phyloP scores from a whole-genome alignment of 2,888 invertebrate species.

The Chymomyza procnemis region DNA sequence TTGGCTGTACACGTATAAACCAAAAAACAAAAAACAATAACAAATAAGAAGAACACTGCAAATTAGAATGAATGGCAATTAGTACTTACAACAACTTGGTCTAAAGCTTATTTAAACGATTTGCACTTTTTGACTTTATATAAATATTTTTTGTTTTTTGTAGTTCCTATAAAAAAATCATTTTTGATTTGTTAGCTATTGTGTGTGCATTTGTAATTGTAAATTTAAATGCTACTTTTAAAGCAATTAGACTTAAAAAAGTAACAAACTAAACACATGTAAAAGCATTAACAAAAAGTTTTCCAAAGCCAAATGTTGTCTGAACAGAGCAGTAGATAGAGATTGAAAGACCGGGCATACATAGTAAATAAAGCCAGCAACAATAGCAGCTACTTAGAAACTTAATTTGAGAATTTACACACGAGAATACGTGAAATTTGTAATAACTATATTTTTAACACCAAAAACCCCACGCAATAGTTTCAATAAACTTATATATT shows the following conservation, averaged over 20 bases:
- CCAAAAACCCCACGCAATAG: not conserved
- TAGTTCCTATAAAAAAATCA: not conserved
- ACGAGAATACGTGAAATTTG: too few species aligned
- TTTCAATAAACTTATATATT: not conserved
- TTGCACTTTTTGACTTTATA: not conserved
- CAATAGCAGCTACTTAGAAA: not conserved
- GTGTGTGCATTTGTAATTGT: constrained; percentile 51
- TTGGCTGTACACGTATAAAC: not conserved
- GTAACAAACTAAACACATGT: too few species aligned
- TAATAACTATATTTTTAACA: not conserved
- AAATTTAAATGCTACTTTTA: not conserved
- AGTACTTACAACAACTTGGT: not conserved
- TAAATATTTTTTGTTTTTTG: not conserved
- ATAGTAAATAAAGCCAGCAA: not conserved
- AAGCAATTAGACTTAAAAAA: too few species aligned
- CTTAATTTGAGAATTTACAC: too few species aligned
- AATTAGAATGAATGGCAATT: not conserved
- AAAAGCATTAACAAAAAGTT: not conserved
- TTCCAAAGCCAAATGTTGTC: not conserved
- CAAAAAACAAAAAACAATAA: too few species aligned
- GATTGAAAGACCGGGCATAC: not conserved
- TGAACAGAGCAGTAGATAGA: not conserved
- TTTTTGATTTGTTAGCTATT: constrained; percentile 1
- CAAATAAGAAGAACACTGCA: too few species aligned
- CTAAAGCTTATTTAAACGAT: not conserved